Conservation (phyloP, 1,140 invertebrate species). For the Bombyx mori region ASM3026992v2 NC_085129.1:15666501-15667000, state of each 20-base stretch:
- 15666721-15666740: constrained; percentile 35
- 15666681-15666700: too few relatives aligned
- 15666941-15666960: constrained; percentile 20
- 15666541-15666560: constrained; percentile 96
- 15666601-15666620: too few relatives aligned
- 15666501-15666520: constrained; percentile 92
- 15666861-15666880: constrained; percentile 61
- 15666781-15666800: constrained; percentile 57
- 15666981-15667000: too few relatives aligned
- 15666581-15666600: constrained; percentile 37
- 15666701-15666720: too few relatives aligned
- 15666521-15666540: constrained; percentile 94
- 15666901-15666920: constrained; percentile 40
- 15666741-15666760: constrained; percentile 52
- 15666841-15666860: constrained; percentile 49
- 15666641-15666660: too few relatives aligned
- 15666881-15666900: constrained; percentile 40
- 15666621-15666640: too few relatives aligned
- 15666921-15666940: constrained; percentile 59
- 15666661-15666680: too few relatives aligned
- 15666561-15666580: constrained; percentile 92
- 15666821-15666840: constrained; percentile 65
- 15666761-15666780: constrained; percentile 60
- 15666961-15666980: too few relatives aligned
- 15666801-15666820: constrained; percentile 56